These are phyloP conservation scores for Nematolebias whitei DNA, from an alignment of 2,113 vertebrate genomes.

Conservation along the genomic window DNA sequence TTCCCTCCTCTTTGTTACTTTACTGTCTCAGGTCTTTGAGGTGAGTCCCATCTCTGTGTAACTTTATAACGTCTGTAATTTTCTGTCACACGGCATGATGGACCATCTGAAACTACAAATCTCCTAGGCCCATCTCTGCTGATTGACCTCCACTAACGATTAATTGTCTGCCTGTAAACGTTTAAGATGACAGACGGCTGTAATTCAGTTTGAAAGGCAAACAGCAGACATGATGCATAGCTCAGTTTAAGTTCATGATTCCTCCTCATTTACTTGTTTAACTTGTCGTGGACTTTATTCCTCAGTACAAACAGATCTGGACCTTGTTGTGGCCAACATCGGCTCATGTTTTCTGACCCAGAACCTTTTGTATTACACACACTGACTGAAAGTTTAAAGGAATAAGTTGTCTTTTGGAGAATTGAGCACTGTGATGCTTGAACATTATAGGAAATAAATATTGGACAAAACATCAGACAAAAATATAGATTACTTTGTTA, in stretches of 20 bases:
- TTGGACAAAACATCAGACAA: neutral
- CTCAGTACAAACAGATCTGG: neutral
- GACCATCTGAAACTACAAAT: conserved; percentile 4
- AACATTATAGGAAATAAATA: neutral
- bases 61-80: conserved; percentile 16
- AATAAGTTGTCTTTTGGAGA: conserved; percentile 28
- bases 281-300: conserved; percentile 21
- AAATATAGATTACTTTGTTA: neutral
- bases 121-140: conserved; percentile 49
- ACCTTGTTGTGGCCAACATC: conserved; percentile 1
- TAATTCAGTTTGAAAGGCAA: conserved; percentile 27
- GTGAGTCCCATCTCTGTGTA: conserved; percentile 45
- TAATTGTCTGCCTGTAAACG: conserved; percentile 20
- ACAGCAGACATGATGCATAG: conserved; percentile 39
- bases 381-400: conserved; percentile 9
- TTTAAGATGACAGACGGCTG: conserved; percentile 4
- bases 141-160: conserved; percentile 30
- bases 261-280: neutral
- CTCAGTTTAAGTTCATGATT: conserved; percentile 6
- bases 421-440: too few species aligned
- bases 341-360: conserved; percentile 16
- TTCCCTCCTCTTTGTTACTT: conserved; percentile 56
- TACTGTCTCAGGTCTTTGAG: conserved; percentile 61
- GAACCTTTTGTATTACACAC: neutral
- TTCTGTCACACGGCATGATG: conserved; percentile 42